Evolutionary conservation across 1,140 invertebrate species (phyloP).

Genomic region (Triops cancriformis): DNA sequence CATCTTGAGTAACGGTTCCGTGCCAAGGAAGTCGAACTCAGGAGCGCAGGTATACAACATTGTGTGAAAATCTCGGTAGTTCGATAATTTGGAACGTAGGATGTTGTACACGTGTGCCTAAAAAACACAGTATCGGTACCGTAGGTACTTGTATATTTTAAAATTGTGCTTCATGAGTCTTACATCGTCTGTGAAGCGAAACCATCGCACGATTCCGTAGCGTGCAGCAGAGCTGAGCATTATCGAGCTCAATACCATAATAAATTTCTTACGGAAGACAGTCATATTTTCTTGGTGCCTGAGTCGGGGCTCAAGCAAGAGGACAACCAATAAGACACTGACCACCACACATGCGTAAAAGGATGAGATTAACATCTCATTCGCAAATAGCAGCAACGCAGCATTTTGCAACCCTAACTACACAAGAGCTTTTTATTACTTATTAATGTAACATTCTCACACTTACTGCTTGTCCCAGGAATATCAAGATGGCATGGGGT

Average conservation of each 20-base stretch:
- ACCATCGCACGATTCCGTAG: slow-evolving; percentile 37
- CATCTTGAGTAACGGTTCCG: slow-evolving; percentile 44
- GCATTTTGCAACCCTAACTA: slow-evolving; percentile 41
- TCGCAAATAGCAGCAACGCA: slow-evolving; percentile 50
- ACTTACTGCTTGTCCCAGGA: slow-evolving; percentile 27
- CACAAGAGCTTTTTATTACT: slow-evolving; percentile 33
- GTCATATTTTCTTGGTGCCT: slow-evolving; percentile 35
- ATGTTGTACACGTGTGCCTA: slow-evolving; percentile 68
- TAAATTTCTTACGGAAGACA: slow-evolving; percentile 32
- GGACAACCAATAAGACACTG: slow-evolving; percentile 37
- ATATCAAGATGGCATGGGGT: slow-evolving; percentile 30
- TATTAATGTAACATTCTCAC: slow-evolving; percentile 36
- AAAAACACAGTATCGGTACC: slow-evolving; percentile 30
- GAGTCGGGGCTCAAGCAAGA: slow-evolving; percentile 39
- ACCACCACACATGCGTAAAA: slow-evolving; percentile 46
- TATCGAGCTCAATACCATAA: slow-evolving; percentile 37
- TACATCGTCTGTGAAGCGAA: slow-evolving; percentile 51
- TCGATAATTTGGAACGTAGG: slow-evolving; percentile 61
- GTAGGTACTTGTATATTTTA: slow-evolving; percentile 18
- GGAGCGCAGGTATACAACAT: slow-evolving; percentile 71
- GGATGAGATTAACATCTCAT: slow-evolving; percentile 59
- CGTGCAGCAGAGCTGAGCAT: slow-evolving; percentile 41
- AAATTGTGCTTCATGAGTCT: slow-evolving; percentile 33
- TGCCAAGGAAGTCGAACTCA: slow-evolving; percentile 72
- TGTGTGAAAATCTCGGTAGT: slow-evolving; percentile 70